Base-by-base conservation (phyloP, 1,140 invertebrate species). In the Microvelia longipes region DNA sequence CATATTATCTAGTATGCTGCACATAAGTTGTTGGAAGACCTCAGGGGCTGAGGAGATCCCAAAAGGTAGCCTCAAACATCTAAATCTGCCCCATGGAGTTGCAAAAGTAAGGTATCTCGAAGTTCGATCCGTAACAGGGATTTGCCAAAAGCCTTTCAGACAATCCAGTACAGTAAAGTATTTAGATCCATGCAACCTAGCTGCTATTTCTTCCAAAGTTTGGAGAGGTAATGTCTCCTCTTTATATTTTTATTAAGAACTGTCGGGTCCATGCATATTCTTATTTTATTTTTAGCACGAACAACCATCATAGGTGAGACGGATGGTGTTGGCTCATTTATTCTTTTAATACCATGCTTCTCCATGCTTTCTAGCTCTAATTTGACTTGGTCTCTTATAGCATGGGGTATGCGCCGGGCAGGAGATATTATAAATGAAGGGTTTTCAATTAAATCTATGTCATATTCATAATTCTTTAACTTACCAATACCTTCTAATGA, bases 41-140 rank as follows among this genome's bases (percentile, higher is more conserved):
- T 75, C 77, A 2, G 73, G 70, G 28, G 73, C 73, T 24, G 71
- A 72, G 35, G 65, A 64, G 1, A 75, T 67, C 1, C 78, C 77
- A 71, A 78, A 76, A 11, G 78, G 78, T n/a, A 80, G 69, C 15
- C 76, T 50, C 0, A 70, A 26, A 62, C 74, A 78, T 13, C 72
- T 65, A 69, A 75, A 79, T 61, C 75, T 24, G 2, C 77, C 76
- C 67, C 74, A 77, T 13, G 76, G 76, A 25, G 73, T 75, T 29
- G 74, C 72, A 65, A 76, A 77, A 28, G 77, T 77, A 19, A 63
- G 28, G 24, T 70, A 71, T 68, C n/a, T 68, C 30, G 69, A 70
- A 1, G 69, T 70, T 14, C 29, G 60, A 62, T 68, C 2, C 15
- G 28, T 27, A 15, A 67, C 66, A 27, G 24, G 66, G n/a, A 67